These are phyloP conservation scores for Burhinus bistriatus DNA, from an alignment of 2,113 vertebrate species.

Conservation along the genomic window DNA sequence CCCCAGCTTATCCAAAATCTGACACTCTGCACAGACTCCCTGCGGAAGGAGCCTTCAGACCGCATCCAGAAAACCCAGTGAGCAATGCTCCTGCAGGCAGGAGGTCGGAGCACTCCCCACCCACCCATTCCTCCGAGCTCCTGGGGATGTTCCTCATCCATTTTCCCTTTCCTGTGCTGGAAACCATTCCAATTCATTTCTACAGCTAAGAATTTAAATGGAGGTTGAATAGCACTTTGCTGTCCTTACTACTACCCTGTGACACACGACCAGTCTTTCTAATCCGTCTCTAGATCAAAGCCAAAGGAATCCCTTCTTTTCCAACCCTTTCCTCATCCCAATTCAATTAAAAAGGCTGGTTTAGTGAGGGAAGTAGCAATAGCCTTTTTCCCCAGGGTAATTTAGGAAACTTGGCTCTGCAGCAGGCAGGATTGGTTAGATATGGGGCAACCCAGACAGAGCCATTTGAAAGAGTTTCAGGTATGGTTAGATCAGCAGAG, in stretches of 20 bases:
- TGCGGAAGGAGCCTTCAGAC: not conserved
- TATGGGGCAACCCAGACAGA: accelerated
- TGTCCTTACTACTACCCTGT: not conserved
- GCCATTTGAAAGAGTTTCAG: not conserved
- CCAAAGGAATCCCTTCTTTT: not conserved
- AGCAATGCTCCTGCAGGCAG: not conserved
- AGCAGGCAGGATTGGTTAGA: not conserved
- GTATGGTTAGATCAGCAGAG: not conserved
- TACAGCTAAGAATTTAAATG: not conserved
- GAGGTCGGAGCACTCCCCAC: not conserved
- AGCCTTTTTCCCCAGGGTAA: not conserved
- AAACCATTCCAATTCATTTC: not conserved
- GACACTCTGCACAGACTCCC: not conserved
- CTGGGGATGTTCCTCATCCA: not conserved
- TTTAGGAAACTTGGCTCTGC: not conserved
- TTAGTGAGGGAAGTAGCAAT: not conserved
- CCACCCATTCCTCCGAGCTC: not conserved
- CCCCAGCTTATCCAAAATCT: not conserved
- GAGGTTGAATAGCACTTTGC: not conserved
- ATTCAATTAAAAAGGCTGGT: not conserved
- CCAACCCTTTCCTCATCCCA: not conserved
- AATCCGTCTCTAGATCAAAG: not conserved
- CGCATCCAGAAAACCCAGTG: not conserved
- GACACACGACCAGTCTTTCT: not conserved
- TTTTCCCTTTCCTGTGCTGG: not conserved